Evolutionary conservation across 2,888 invertebrate species (phyloP).

Genomic region (Lithophane socia): DNA sequence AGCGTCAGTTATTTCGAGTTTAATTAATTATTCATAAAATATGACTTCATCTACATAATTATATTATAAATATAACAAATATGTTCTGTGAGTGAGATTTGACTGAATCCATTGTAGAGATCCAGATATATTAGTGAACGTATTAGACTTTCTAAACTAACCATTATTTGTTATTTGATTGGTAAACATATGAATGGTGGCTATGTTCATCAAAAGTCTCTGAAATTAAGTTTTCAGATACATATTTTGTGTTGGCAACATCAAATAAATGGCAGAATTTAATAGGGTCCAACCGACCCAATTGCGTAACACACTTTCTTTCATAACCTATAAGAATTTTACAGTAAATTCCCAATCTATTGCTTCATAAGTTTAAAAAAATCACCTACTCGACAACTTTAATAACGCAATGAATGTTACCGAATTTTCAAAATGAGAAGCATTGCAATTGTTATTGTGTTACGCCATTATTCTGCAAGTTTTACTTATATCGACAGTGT

Average conservation of each 20-base stretch:
- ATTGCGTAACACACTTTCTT: background rate
- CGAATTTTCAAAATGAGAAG: background rate
- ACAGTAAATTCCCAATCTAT: background rate
- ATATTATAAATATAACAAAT: background rate
- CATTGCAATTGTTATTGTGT: no score
- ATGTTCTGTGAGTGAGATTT: background rate
- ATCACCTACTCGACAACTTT: background rate
- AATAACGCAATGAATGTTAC: background rate
- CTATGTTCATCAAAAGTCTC: background rate
- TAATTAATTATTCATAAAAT: constrained; percentile 24
- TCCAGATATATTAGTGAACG: background rate
- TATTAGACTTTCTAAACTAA: constrained; percentile 2
- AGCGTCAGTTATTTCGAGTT: constrained; percentile 23
- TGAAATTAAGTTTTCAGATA: background rate
- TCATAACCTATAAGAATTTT: background rate
- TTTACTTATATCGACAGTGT: background rate
- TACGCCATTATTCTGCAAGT: background rate
- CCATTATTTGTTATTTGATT: constrained; percentile 10
- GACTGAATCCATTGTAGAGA: background rate
- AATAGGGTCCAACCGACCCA: no score
- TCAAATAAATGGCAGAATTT: background rate
- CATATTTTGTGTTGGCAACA: background rate
- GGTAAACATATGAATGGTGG: background rate
- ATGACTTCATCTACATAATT: background rate
- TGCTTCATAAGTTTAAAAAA: background rate